Base-by-base conservation (phyloP, 2,888 invertebrate species). In the Cerastis rubricosa region DNA sequence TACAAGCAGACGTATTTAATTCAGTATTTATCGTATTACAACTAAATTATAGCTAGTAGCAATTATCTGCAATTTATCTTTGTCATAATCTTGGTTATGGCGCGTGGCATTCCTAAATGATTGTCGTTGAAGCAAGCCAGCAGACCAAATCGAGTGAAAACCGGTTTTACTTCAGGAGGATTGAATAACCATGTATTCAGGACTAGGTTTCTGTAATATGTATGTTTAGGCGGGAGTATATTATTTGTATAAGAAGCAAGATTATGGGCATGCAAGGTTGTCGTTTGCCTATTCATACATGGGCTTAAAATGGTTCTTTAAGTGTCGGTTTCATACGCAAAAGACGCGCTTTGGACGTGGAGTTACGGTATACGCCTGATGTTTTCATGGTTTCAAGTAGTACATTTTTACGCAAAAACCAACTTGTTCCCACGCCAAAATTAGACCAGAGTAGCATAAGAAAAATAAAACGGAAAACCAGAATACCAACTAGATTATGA, bases 51-150 rank as follows among this genome's bases (percentile, higher is more conserved):
- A 74, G 57, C 8, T 47, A 11, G 22, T 80, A n/a, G 45, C 9
- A 51, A 78, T 77, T 51, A 61, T 59, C 22, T 22, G 7, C 11
- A 35, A 81, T 74, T 66, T 81, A 76, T 65, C 40, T 25, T 19
- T 74, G 74, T 76, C 22, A 29, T 61, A 66, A 81, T 82, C 61
- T 76, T 82, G 0, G 45, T 57, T 45, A 35, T 45, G 17, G 12
- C 51, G 70, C 57, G 57, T 49, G 45, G 22, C 68, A 57, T 49
- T 57, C 25, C n/a, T 79, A 11, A n/a, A 35, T n/a, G 57, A 45
- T 0, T 9, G 29, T 64, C 9, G 65, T 54, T 25, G 25, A 17
- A n/a, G 11, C 63, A 63, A 79, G 49, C 17, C 83, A 57, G 14
- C 54, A 35, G 67, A 77, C 67, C 68, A 49, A 14, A 35, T 14